These are phyloP conservation scores for Trilocha varians DNA, from an alignment of 2,888 invertebrate species.

Conservation along the genomic window DNA sequence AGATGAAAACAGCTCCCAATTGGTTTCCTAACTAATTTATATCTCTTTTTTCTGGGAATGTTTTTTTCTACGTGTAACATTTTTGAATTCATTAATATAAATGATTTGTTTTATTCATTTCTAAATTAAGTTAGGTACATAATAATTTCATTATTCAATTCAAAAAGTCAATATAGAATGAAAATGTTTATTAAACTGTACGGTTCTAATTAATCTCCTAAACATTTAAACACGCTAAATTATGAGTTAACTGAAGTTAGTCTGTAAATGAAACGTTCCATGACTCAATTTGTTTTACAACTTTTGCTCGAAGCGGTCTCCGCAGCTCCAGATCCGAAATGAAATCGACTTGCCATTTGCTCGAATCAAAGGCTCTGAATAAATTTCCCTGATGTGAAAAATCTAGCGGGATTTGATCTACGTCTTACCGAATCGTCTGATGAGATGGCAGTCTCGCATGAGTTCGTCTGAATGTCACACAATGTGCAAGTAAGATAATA, in stretches of 20 bases:
- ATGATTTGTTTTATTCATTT: no score
- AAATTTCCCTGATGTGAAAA: conserved; percentile 8
- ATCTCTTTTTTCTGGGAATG: no score
- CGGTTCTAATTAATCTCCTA: background rate
- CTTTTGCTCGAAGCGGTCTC: conserved; percentile 1
- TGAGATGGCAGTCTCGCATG: background rate
- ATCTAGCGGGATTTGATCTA: background rate
- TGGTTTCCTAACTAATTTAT: no score
- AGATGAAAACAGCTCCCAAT: no score
- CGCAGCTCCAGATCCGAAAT: conserved; percentile 4
- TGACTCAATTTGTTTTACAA: conserved; percentile 1
- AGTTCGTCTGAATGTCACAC: background rate
- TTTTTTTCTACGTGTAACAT: no score
- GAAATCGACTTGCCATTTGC: conserved; percentile 11
- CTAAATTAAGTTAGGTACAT: no score
- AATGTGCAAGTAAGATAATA: conserved; percentile 34
- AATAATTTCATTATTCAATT: no score
- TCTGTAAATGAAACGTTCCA: background rate
- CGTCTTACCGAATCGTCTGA: background rate
- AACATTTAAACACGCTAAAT: background rate
- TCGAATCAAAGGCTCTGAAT: conserved; percentile 5
- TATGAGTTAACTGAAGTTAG: background rate
- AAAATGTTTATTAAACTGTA: no score
- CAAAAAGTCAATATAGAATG: no score
- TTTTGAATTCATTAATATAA: no score